phyloP scores from a whole-genome alignment of 2,113 vertebrate genomes.

The Seriola dumerili region DNA sequence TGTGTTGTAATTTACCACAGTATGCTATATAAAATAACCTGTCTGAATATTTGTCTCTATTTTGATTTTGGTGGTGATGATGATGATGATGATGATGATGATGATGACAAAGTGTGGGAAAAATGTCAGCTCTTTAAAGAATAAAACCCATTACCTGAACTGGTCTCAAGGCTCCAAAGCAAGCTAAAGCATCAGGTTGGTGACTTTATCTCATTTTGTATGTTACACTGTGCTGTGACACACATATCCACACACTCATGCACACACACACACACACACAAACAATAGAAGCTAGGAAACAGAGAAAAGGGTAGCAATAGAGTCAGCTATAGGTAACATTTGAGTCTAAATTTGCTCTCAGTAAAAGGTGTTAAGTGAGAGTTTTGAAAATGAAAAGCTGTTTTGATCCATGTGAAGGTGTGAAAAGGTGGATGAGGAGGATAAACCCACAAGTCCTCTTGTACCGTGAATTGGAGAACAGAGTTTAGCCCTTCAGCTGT shows the following conservation, averaged over 20 bases:
- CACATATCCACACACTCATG: neutral
- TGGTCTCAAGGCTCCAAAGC: slow-evolving; percentile 45
- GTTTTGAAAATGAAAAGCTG: neutral
- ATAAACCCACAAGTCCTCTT: neutral
- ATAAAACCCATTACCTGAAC: slow-evolving; percentile 65
- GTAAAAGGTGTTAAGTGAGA: neutral
- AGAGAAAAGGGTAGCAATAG: neutral
- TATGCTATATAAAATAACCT: slow-evolving; percentile 56
- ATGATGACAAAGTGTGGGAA: slow-evolving; percentile 34
- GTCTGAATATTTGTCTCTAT: slow-evolving; percentile 64
- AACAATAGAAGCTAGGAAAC: neutral
- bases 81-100: neutral
- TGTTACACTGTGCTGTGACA: neutral
- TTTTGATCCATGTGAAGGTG: neutral
- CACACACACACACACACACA: slow-evolving; percentile 5
- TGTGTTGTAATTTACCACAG: slow-evolving; percentile 57
- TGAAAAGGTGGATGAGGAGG: neutral
- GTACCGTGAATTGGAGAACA: slow-evolving; percentile 12
- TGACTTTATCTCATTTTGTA: slow-evolving; percentile 2
- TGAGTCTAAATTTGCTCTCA: neutral
- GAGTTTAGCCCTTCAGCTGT: neutral
- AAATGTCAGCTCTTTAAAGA: slow-evolving; percentile 52
- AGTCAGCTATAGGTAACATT: neutral
- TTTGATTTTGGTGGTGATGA: slow-evolving; percentile 28
- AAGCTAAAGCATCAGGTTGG: slow-evolving; percentile 15